These are phyloP conservation scores for Calameuta filiformis DNA, from an alignment of 2,888 invertebrate species.

Conservation along the genomic window DNA sequence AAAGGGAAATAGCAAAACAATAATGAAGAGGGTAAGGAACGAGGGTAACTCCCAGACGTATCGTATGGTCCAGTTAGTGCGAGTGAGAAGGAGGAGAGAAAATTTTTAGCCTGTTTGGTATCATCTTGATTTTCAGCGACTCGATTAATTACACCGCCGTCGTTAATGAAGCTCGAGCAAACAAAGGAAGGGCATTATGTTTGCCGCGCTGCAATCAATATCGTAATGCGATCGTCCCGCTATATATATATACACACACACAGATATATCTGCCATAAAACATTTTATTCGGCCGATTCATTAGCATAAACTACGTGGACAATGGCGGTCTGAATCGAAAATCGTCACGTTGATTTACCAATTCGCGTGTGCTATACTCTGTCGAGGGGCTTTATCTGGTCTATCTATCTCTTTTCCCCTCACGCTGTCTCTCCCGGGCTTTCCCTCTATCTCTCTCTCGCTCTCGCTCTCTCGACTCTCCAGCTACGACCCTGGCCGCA, in stretches of 20 bases:
- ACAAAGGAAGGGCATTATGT: conserved; percentile 21
- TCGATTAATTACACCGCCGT: conserved; percentile 52
- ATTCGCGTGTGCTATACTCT: conserved; percentile 17
- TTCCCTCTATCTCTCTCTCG: not conserved
- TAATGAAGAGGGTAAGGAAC: not conserved
- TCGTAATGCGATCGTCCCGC: conserved; percentile 46
- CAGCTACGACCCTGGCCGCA: conserved; percentile 15
- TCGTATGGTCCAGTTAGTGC: not conserved
- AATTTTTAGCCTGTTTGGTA: conserved; percentile 1
- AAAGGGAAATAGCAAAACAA: not conserved
- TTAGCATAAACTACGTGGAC: conserved; percentile 22
- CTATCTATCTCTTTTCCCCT: not conserved
- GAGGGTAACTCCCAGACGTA: not conserved
- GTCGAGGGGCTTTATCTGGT: not conserved
- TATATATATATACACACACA: conserved; percentile 9
- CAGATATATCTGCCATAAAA: conserved; percentile 20
- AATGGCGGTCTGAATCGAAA: conserved; percentile 34
- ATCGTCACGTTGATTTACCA: conserved; percentile 46
- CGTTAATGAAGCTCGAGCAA: conserved; percentile 48
- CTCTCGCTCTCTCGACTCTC: not conserved
- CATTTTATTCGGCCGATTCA: conserved; percentile 23
- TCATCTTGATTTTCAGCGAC: conserved; percentile 38
- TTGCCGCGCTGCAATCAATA: conserved; percentile 41
- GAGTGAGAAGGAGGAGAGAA: not conserved
- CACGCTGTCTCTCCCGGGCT: too few species aligned